These are phyloP conservation scores for Exocentrus adspersus DNA, from an alignment of 2,888 invertebrate species.

Conservation along the genomic window DNA sequence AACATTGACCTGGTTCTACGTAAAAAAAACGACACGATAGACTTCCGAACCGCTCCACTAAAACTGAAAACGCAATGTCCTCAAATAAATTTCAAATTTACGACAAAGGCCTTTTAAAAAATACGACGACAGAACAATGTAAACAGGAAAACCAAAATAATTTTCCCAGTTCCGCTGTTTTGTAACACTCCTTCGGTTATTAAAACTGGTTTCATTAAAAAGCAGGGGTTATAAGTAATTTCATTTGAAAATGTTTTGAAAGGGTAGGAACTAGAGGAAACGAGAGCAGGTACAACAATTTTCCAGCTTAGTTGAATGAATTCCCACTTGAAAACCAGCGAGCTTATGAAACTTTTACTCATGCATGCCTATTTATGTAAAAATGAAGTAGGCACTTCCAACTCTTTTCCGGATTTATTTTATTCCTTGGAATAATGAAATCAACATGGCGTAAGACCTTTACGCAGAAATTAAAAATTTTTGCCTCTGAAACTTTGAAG, in stretches of 20 bases:
- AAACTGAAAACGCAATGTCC: too few species aligned
- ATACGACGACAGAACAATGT: neutral
- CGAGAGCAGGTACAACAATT: constrained; percentile 20
- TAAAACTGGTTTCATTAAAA: constrained; percentile 16
- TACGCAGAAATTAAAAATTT: constrained; percentile 53
- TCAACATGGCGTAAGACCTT: constrained; percentile 52
- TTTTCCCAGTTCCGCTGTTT: neutral
- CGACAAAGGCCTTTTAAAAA: too few species aligned
- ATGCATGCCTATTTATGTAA: constrained; percentile 16
- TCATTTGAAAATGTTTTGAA: constrained; percentile 9
- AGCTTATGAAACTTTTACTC: constrained; percentile 26
- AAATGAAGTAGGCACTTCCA: constrained; percentile 12
- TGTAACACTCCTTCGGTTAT: neutral
- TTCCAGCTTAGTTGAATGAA: constrained; percentile 24
- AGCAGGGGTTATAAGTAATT: constrained; percentile 10
- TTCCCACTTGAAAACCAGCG: constrained; percentile 23
- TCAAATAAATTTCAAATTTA: too few species aligned
- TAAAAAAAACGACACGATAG: too few species aligned
- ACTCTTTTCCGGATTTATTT: constrained; percentile 30
- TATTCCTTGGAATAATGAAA: constrained; percentile 48
- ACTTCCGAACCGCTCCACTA: too few species aligned
- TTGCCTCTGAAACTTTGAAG: constrained; percentile 53
- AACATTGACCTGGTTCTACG: too few species aligned
- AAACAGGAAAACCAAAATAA: neutral
- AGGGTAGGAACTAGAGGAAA: constrained; percentile 2